phyloP scores from a whole-genome alignment of 2,888 invertebrate genomes.

The Xestia ashworthii region DNA sequence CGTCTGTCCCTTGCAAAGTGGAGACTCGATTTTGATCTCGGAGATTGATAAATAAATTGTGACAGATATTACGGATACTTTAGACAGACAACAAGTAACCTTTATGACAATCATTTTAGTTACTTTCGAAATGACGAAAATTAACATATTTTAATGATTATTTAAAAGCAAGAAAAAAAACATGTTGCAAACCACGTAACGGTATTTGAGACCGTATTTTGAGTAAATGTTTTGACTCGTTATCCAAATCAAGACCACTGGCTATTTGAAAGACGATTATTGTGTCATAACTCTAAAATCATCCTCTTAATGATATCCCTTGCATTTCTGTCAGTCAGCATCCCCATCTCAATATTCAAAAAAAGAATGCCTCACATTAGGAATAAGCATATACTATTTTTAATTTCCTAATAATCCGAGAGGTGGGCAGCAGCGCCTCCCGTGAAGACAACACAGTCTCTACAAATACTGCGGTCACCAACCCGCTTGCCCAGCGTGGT shows the following conservation, averaged over 20 bases:
- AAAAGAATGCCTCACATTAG: too few relatives aligned
- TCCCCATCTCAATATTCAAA: background rate
- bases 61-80: slow-evolving; percentile 59
- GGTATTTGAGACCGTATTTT: slow-evolving; percentile 20
- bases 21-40: slow-evolving; percentile 53
- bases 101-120: slow-evolving; percentile 62
- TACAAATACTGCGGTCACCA: too few relatives aligned
- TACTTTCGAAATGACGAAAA: slow-evolving; percentile 59
- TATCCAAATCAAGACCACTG: background rate
- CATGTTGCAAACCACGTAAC: background rate
- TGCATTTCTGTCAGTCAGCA: background rate
- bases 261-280: background rate
- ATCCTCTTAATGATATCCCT: background rate
- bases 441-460: too few relatives aligned
- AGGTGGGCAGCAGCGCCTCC: too few relatives aligned
- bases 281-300: background rate
- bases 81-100: slow-evolving; percentile 54
- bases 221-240: background rate
- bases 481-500: too few relatives aligned
- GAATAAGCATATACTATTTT: too few relatives aligned
- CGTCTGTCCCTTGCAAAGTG: slow-evolving; percentile 17
- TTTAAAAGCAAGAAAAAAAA: background rate
- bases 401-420: too few relatives aligned
- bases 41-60: slow-evolving; percentile 64
- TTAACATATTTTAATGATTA: slow-evolving; percentile 35